These are phyloP conservation scores for Agelaius tricolor DNA, from an alignment of 2,113 vertebrate species.

Conservation along the genomic window DNA sequence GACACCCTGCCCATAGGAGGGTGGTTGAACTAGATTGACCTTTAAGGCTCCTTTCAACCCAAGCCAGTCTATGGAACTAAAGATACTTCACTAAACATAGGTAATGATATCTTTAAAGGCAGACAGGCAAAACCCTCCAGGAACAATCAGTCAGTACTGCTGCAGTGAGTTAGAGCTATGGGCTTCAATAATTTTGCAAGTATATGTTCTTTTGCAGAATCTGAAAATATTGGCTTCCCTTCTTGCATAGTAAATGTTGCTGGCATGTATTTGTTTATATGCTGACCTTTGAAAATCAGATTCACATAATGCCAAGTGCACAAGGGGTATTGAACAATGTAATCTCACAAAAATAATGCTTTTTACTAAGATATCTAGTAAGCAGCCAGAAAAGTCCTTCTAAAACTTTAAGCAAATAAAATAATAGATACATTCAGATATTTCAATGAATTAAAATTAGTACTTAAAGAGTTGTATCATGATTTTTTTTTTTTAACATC, in stretches of 20 bases:
- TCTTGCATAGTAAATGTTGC: background rate
- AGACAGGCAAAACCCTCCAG: background rate
- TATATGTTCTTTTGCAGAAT: background rate
- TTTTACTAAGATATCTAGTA: background rate
- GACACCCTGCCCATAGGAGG: background rate
- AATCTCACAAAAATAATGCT: background rate
- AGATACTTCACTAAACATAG: background rate
- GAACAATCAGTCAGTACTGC: fast-evolving
- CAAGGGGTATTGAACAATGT: background rate
- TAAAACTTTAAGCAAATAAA: background rate
- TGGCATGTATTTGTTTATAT: background rate
- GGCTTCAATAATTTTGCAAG: background rate
- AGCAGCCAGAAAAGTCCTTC: background rate
- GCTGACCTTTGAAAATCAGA: background rate
- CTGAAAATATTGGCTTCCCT: background rate
- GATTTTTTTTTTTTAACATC: background rate
- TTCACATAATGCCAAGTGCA: background rate
- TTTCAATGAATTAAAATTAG: background rate
- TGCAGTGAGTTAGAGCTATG: background rate
- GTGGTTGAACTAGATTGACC: no score
- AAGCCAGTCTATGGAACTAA: background rate
- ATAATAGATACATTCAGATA: background rate
- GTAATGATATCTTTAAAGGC: background rate
- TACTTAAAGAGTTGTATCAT: background rate
- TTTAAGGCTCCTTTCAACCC: background rate